Base-by-base conservation (phyloP, 1,140 invertebrate species). In the Drusus annulatus region DNA sequence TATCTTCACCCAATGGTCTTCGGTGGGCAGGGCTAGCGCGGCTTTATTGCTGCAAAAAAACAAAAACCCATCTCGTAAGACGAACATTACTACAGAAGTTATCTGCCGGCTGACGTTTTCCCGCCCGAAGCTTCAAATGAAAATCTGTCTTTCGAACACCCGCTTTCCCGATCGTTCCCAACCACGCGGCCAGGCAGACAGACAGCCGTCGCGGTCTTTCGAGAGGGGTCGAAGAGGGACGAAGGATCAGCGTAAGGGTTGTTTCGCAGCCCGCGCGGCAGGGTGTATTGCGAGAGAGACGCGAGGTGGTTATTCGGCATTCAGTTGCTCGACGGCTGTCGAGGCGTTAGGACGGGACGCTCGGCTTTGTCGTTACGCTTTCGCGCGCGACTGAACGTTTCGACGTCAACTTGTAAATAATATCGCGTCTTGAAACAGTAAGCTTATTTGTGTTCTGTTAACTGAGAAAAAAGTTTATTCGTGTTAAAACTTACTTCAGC, bases 281-380 rank as follows among this genome's bases (percentile, higher is more conserved):
- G 80, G 82, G 79, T 81, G 82, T 73, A 76, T 31, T 15, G 68
- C 19, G 63, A 62, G 54, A 51, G 19, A 51, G 71, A 31, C 78
- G 68, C 71, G 69, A 25, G 60, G 78, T 36, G 63, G 74, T 69
- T 75, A 76, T 51, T 78, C 82, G 81, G 82, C 81, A 76, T 51
- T 78, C 82, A 83, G 82, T 83, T 58, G 71, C 77, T 78, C 80
- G 77, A 60, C 82, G 74, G 78, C 65, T 56, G 80, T 80, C 80
- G 80, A 76, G 78, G 36, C 21, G 77, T 69, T 45, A 31, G 78
- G 45, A 71, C 80, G 82, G 63, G 80, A 52, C 65, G 56, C 58
- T 75, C 3, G 71, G 36, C 2, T 75, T 31, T 75, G 54, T 75
- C 25, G 54, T 45, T 31, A 73, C 3, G 13, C 17, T 75, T 36